These are phyloP conservation scores for Ochlodes sylvanus DNA, from an alignment of 2,888 invertebrate genomes.

Conservation along the genomic window DNA sequence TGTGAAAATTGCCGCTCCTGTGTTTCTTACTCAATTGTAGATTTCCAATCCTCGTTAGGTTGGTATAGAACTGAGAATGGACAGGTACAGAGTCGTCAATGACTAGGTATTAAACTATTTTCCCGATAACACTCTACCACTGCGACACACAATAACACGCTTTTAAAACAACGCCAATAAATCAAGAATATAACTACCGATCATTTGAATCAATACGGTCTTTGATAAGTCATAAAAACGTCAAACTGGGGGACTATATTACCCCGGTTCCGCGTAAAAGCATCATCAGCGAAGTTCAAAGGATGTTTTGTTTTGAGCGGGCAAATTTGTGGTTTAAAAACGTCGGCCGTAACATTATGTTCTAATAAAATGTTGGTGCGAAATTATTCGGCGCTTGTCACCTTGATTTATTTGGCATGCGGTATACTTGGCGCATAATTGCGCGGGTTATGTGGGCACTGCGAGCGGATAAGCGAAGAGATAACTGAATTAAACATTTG, in stretches of 20 bases:
- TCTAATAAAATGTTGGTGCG: constrained; percentile 64
- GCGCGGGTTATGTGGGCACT: neutral
- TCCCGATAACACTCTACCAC: neutral
- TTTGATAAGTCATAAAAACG: constrained; percentile 36
- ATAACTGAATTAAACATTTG: no score
- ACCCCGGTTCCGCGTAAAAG: constrained; percentile 49
- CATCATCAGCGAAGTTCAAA: constrained; percentile 55
- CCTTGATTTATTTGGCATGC: constrained; percentile 59
- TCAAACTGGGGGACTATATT: constrained; percentile 33
- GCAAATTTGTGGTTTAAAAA: constrained; percentile 67
- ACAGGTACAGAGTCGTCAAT: no score
- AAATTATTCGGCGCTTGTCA: constrained; percentile 67
- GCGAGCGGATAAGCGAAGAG: neutral
- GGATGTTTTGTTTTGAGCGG: constrained; percentile 61
- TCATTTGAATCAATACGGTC: constrained; percentile 26
- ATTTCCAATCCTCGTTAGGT: no score
- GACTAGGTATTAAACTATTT: no score
- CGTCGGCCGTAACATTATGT: constrained; percentile 62
- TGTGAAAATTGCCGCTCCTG: no score
- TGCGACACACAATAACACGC: neutral
- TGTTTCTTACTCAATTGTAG: no score
- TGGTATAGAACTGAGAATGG: no score
- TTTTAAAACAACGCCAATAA: neutral
- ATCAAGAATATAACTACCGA: constrained; percentile 14
- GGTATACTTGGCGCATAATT: constrained; percentile 36